Conservation (phyloP, 1,140 invertebrate genomes). For the Hyles vespertilio region DNA sequence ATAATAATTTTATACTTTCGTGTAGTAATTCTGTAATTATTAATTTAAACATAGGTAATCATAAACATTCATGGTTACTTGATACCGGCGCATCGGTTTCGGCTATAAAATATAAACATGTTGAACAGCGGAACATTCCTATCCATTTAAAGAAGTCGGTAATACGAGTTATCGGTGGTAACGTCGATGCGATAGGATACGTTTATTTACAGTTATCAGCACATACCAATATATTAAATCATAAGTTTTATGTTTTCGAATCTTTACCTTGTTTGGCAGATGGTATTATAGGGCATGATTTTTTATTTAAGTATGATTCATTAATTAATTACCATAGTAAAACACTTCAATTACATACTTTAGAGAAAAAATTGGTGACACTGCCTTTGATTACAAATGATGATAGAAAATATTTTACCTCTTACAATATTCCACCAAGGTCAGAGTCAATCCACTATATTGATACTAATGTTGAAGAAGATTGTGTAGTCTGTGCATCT, state of each 20-base stretch:
- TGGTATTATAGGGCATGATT: conserved; percentile 31
- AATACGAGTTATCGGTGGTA: too few relatives aligned
- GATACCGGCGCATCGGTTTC: too few relatives aligned
- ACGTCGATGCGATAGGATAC: neutral
- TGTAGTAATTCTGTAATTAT: too few relatives aligned
- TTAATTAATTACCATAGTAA: conserved; percentile 17
- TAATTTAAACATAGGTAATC: too few relatives aligned
- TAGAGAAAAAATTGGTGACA: too few relatives aligned
- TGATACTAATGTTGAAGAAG: conserved; percentile 11
- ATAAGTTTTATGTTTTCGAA: conserved; percentile 28
- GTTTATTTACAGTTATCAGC: conserved; percentile 18
- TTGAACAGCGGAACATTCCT: too few relatives aligned
- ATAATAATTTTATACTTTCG: too few relatives aligned
- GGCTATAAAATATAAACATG: too few relatives aligned
- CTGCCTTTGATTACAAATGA: too few relatives aligned
- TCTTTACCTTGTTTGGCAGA: conserved; percentile 18
- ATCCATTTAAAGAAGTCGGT: too few relatives aligned
- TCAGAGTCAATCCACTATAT: conserved; percentile 24
- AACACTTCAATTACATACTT: neutral
- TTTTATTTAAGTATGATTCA: conserved; percentile 18
- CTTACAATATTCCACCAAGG: conserved; percentile 16
- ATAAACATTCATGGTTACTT: too few relatives aligned
- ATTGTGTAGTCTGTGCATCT: conserved; percentile 17
- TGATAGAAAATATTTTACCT: conserved; percentile 1
- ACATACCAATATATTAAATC: conserved; percentile 8